A percentile compares a stretch with the other conserved stretches of the same genome.
phyloP scores from a whole-genome alignment of 2,888 invertebrate species.

The Epinotia brunnichana region DNA sequence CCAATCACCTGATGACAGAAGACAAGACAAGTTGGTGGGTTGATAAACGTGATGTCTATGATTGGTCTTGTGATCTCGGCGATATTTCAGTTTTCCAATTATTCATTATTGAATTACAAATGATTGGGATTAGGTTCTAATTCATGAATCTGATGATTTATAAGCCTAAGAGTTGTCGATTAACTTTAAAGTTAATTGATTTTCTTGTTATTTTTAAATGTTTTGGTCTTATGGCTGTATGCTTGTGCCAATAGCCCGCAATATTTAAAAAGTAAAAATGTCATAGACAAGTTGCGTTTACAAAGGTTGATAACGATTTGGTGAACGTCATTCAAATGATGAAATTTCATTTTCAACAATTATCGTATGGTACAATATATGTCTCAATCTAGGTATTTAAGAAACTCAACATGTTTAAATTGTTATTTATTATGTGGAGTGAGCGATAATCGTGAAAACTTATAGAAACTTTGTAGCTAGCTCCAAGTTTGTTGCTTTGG shows the following conservation, averaged over 20 bases:
- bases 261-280: not conserved
- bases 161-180: not conserved
- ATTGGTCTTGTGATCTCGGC: conserved; percentile 77
- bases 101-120: conserved; percentile 2
- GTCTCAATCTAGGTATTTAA: not conserved
- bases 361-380: not conserved
- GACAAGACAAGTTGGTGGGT: conserved; percentile 70
- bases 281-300: conserved; percentile 16
- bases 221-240: conserved; percentile 7
- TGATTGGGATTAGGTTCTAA: not conserved
- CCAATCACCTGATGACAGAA: conserved; percentile 83
- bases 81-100: conserved; percentile 44
- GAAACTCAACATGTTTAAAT: not conserved
- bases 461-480: not conserved
- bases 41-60: conserved; percentile 78
- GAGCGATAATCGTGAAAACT: not conserved
- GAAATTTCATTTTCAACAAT: not conserved
- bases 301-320: not conserved
- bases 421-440: not conserved
- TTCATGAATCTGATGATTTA: too few relatives aligned
- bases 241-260: too few relatives aligned
- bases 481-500: not conserved
- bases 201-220: not conserved
- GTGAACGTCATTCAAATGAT: not conserved
- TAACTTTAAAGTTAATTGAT: not conserved